Evolutionary conservation across 2,888 invertebrate species (phyloP).

Genomic region (Perdita meconis): DNA sequence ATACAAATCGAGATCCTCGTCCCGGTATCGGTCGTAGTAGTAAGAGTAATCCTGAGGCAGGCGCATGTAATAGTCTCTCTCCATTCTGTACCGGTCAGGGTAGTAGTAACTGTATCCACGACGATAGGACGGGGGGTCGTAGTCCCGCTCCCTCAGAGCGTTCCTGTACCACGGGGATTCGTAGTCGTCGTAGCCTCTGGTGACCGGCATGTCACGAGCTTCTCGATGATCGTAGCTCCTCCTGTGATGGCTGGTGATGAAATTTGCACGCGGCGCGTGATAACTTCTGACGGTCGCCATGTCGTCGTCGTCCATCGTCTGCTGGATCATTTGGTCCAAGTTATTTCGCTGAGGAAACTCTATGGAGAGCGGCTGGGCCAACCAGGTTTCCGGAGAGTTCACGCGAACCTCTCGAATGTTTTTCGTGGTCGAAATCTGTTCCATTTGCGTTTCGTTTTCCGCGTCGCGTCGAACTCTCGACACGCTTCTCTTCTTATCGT

Average conservation of each 20-base stretch:
- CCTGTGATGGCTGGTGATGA: slow-evolving; percentile 78
- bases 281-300: slow-evolving; percentile 59
- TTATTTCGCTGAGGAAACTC: slow-evolving; percentile 76
- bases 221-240: slow-evolving; percentile 75
- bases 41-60: slow-evolving; percentile 65
- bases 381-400: slow-evolving; percentile 78
- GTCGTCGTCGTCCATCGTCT: slow-evolving; percentile 63
- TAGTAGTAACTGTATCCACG: slow-evolving; percentile 72
- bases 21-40: slow-evolving; percentile 77
- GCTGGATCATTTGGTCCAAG: slow-evolving; percentile 69
- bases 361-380: slow-evolving; percentile 78
- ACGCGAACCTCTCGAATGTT: slow-evolving; percentile 75
- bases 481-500: neutral
- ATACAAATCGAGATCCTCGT: slow-evolving; percentile 77
- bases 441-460: slow-evolving; percentile 69
- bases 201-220: slow-evolving; percentile 75
- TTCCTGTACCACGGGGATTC: slow-evolving; percentile 70
- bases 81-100: slow-evolving; percentile 78
- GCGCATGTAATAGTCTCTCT: slow-evolving; percentile 78
- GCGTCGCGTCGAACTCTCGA: slow-evolving; percentile 69
- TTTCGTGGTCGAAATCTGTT: slow-evolving; percentile 75
- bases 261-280: slow-evolving; percentile 78
- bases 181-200: slow-evolving; percentile 74
- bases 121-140: slow-evolving; percentile 71
- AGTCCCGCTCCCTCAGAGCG: slow-evolving; percentile 67